Evolutionary conservation across 2,888 invertebrate genomes (phyloP), one percentile per base, ranked within the genome.

Genomic region (Portevinia maculata): DNA sequence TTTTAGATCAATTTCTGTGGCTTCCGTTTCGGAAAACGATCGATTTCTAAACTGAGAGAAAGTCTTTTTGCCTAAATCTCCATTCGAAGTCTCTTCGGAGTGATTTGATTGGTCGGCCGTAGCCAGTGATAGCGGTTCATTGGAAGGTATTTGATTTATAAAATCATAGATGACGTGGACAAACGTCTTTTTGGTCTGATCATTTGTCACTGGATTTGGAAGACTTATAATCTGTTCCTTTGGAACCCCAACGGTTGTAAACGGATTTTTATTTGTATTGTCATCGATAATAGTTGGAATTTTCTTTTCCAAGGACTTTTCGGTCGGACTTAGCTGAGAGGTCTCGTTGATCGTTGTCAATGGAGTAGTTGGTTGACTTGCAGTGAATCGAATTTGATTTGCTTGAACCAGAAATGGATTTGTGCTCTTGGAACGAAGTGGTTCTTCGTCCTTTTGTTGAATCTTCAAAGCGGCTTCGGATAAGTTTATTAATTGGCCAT

Each of bases 331-430:
- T 9, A 65, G 19, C 19, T 71, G 78, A 17, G 21, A 78, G 15
- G 50, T 57, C 17, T 83, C 83, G 21, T 67, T 78, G 50, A 83
- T 83, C 17, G 83, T 83, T 41, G 83, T 78, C 37, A 83, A 24
- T 21, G 76, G 83, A n/a, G 76, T 48, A n/a, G 71, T 67, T 71
- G 81, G 70, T 1, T 71, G 67, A 78, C 71, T 78, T 57, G 71
- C 41, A n/a, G 41, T 15, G 39, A 64, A 70, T 48, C 44, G 64
- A 0, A 52, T 48, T 44, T 57, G 24, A 39, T 70, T 75, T 11
- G 57, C 21, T 75, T 88, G 88, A 71, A 86, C 88, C 6, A 89
- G 85, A 74, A 89, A 89, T 6, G 89, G 89, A 87, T 89, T 89
- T 60, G 90, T 89, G 86, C 88, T 89, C 6, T 74, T 83, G 0